Percentiles rank a stretch among this genome's conserved stretches.
Evolutionary conservation across 1,140 invertebrate species (phyloP).

Genomic region (Euura saliciscinereae): DNA sequence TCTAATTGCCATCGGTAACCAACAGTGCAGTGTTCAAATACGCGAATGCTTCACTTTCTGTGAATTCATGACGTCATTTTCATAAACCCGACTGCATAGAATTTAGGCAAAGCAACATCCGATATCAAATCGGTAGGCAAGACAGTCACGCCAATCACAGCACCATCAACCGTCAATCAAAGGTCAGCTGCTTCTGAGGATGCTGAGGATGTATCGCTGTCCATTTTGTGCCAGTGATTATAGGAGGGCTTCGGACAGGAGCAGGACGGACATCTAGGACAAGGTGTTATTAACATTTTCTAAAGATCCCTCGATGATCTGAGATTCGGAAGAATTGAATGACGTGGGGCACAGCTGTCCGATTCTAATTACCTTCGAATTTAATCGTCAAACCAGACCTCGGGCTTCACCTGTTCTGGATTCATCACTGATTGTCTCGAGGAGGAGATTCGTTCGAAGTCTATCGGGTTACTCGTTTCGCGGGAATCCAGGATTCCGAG

Average conservation of each 20-base stretch:
- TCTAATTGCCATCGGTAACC: constrained; percentile 16
- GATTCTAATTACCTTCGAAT: constrained; percentile 39
- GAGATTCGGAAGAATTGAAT: neutral
- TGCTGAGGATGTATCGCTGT: neutral
- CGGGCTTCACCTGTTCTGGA: neutral
- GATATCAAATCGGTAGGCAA: neutral
- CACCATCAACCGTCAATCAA: constrained; percentile 3
- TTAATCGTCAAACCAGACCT: constrained; percentile 25
- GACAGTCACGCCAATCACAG: neutral
- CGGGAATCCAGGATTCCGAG: neutral
- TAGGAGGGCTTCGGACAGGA: constrained; percentile 40
- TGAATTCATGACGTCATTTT: neutral
- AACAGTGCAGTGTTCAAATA: neutral
- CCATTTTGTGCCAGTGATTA: constrained; percentile 14
- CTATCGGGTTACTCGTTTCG: constrained; percentile 4
- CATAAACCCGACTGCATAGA: neutral
- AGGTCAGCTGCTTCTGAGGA: constrained; percentile 12
- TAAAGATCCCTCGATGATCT: constrained; percentile 26
- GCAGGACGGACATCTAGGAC: constrained; percentile 24
- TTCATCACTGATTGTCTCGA: neutral
- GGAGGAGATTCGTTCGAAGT: neutral
- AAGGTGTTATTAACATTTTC: constrained; percentile 39
- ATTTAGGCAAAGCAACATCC: neutral
- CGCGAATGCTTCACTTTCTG: neutral
- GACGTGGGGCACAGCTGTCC: constrained; percentile 28